Conservation (phyloP, 2,797 vertebrate species). For the Phalanger gymnotis region DNA sequence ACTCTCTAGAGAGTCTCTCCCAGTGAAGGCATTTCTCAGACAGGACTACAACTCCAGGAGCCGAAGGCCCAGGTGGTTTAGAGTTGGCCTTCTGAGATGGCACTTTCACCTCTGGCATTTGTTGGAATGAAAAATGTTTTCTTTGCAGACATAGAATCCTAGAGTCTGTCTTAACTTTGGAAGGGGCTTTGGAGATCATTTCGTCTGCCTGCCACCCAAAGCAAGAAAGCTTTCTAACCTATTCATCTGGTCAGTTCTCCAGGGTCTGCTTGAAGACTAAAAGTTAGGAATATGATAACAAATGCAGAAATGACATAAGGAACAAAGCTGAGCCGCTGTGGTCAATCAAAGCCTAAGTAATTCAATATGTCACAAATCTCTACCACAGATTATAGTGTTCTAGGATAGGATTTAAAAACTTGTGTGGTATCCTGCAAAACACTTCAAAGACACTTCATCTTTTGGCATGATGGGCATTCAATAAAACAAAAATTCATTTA, state of each 20-base stretch:
- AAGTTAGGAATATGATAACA: background rate
- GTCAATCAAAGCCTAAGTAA: background rate
- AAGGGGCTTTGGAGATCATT: background rate
- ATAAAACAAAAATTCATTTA: slow-evolving; percentile 46
- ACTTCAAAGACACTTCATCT: background rate
- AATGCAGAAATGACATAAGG: background rate
- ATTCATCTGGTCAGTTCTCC: background rate
- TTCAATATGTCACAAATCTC: background rate
- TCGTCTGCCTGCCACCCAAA: background rate
- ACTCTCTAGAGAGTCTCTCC: background rate
- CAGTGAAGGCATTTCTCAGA: background rate
- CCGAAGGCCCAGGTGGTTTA: background rate
- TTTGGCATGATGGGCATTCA: background rate
- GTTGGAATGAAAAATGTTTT: slow-evolving; percentile 37
- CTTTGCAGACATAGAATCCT: slow-evolving; percentile 2
- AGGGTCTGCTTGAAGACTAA: background rate
- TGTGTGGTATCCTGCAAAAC: slow-evolving; percentile 13
- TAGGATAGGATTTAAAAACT: background rate
- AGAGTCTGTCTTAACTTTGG: background rate
- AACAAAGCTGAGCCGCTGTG: background rate
- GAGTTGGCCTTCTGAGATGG: background rate
- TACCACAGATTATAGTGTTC: background rate
- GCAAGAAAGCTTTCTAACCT: background rate
- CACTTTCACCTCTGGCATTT: background rate
- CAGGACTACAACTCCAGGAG: background rate